Percentiles rank a stretch among this genome's conserved stretches.
Evolutionary conservation across 2,113 vertebrate species (phyloP).

Genomic region (Chamaetylas fuelleborni): DNA sequence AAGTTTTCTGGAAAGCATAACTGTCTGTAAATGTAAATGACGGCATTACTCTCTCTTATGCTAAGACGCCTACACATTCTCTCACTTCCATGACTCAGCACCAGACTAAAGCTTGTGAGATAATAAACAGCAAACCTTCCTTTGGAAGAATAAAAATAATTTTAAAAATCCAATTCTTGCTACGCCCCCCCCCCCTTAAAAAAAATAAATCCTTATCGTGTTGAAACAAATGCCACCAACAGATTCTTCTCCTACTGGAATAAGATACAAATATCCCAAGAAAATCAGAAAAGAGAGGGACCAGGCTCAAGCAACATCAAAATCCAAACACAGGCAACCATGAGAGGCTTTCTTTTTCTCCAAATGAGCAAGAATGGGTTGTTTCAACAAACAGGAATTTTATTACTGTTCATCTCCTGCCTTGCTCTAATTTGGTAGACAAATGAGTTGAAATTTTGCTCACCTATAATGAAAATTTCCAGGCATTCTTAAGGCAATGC

Average conservation of each 20-base stretch:
- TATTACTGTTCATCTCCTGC: constrained; percentile 17
- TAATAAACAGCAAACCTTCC: constrained; percentile 67
- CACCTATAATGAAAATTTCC: constrained; percentile 68
- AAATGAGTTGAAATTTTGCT: constrained; percentile 58
- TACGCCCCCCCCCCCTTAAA: no score
- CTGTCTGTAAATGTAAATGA: constrained; percentile 75
- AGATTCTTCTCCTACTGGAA: not conserved
- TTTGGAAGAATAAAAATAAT: constrained; percentile 37
- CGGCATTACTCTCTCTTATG: constrained; percentile 73
- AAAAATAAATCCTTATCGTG: not conserved
- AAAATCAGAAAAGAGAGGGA: not conserved
- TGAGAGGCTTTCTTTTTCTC: constrained; percentile 1
- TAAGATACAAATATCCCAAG: not conserved
- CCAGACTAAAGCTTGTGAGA: constrained; percentile 64
- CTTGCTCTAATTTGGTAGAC: constrained; percentile 26
- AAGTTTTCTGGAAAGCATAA: constrained; percentile 83
- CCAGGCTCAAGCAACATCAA: not conserved
- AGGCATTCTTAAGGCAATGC: constrained; percentile 43
- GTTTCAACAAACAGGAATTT: constrained; percentile 35
- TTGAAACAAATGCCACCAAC: constrained; percentile 16
- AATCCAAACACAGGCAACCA: constrained; percentile 45
- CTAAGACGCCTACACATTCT: constrained; percentile 75
- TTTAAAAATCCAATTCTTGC: not conserved
- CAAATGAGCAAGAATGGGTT: constrained; percentile 35
- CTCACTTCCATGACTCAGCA: constrained; percentile 80